Evolutionary conservation across 2,113 vertebrate genomes (phyloP).

Genomic region (Ovis aries): ARS-UI_Ramb_v3.0 NC_056055.1:205455501-205456000

Average conservation of each 20-base stretch:
- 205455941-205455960: not conserved
- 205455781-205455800: not conserved
- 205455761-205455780: not conserved
- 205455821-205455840: not conserved
- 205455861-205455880: not conserved
- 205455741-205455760: not conserved
- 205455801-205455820: not conserved
- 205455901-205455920: not conserved
- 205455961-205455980: not conserved
- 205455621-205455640: not conserved
- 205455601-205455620: not conserved
- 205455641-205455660: slow-evolving; percentile 22
- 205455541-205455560: not conserved
- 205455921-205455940: not conserved
- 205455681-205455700: not conserved
- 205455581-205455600: not conserved
- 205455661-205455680: not conserved
- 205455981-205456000: not conserved
- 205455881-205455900: not conserved
- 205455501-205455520: not conserved
- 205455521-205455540: not conserved
- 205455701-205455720: not conserved
- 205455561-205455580: not conserved
- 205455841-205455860: not conserved
- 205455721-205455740: not conserved